Evolutionary conservation across 2,113 vertebrate genomes (phyloP), one percentile per base, ranked within the genome.

Genomic region (Leucopsar rothschildi): DNA sequence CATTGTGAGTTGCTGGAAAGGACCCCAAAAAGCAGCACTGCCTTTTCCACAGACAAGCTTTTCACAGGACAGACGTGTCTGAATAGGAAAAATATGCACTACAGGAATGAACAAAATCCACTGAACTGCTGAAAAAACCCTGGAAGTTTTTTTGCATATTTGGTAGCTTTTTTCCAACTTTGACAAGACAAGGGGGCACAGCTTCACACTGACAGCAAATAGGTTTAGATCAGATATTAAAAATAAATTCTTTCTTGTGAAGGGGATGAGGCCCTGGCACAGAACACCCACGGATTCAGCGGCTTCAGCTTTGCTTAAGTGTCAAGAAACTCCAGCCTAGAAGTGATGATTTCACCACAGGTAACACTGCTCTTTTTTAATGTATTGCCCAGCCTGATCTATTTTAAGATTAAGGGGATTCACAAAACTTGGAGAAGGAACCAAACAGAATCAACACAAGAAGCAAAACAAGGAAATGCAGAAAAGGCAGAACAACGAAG

Each of bases 401-500:
- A 87, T 79, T 94, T 94, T 47, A 59, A 75, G 47, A 42, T 19
- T 5, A 40, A 40, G 18, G 31, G 35, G 64, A 93, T 66, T 56
- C 59, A 55, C 47, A 63, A 73, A 45, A 69, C 21, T 83, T 31
- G 70, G 60, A 86, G 73, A 79, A 80, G 94, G 78, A 95, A 95
- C 82, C 55, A 88, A 88, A 83, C 37, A 18, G 50, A 86, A 86
- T 33, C 91, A 86, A 66, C 60, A 86, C 49, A 68, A 89, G 91
- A 85, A 87, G 78, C 78, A 95, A 90, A 97, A 95, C 35, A 75
- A 84, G 94, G 93, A 96, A 96, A 94, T 1, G 21, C 44, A 53
- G 64, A 94, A 90, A 94, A 96, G 80, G 64, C 86, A 95, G 88
- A 97, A 94, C 56, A 84, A 39, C 3, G 53, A 94, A 95, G 86